These are phyloP conservation scores for Elymnias hypermnestra DNA, from an alignment of 1,140 invertebrate species.

Conservation along the genomic window DNA sequence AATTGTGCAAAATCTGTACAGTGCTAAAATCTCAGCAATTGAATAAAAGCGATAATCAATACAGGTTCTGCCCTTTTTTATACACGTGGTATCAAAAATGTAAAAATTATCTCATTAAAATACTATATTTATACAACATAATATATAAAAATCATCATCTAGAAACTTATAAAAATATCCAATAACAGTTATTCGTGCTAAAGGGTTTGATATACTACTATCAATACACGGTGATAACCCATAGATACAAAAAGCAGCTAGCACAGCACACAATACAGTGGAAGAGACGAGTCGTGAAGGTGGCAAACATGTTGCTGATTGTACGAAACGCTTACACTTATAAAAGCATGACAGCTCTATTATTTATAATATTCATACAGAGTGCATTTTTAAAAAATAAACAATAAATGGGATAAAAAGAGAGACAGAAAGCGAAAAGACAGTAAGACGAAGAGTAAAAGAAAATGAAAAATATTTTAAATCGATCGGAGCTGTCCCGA, in stretches of 20 bases:
- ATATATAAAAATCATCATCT: slow-evolving; percentile 14
- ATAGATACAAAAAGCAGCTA: slow-evolving; percentile 76
- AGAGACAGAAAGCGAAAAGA: slow-evolving; percentile 44
- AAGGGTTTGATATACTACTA: slow-evolving; percentile 53
- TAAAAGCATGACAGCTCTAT: slow-evolving; percentile 76
- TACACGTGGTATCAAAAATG: slow-evolving; percentile 19
- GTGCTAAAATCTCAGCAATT: slow-evolving; percentile 53
- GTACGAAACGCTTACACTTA: slow-evolving; percentile 72
- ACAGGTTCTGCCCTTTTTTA: slow-evolving; percentile 25
- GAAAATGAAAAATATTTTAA: slow-evolving; percentile 17
- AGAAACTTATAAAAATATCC: slow-evolving; percentile 11
- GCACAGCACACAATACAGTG: slow-evolving; percentile 75
- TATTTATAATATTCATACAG: slow-evolving; percentile 61
- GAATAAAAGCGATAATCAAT: slow-evolving; percentile 39
- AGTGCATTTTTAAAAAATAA: slow-evolving; percentile 57
- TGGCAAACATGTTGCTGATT: slow-evolving; percentile 71
- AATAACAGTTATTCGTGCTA: slow-evolving; percentile 42
- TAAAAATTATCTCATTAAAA: slow-evolving; percentile 5
- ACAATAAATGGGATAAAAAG: slow-evolving; percentile 59
- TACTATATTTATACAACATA: slow-evolving; percentile 12
- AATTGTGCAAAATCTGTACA: slow-evolving; percentile 62
- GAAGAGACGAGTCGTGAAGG: slow-evolving; percentile 73
- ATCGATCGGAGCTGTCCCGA: slow-evolving; percentile 16
- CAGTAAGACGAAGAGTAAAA: slow-evolving; percentile 20
- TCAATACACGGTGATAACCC: slow-evolving; percentile 70